These are phyloP conservation scores for Siderastrea radians DNA, from an alignment of 92 coral and sea anemone genomes.

Conservation along the genomic window DNA sequence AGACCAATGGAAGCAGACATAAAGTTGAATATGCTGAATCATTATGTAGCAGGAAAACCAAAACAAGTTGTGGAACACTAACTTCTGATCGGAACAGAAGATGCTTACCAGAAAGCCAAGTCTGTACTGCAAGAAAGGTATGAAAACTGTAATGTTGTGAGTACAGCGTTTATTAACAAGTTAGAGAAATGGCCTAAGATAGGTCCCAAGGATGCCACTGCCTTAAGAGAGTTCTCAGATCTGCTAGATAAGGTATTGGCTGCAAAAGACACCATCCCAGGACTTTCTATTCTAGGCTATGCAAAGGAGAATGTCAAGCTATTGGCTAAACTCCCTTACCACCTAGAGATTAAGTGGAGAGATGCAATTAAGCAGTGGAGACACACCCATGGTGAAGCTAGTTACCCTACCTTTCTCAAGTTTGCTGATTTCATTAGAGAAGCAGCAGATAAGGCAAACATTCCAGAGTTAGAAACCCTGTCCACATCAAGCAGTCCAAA, in stretches of 20 bases:
- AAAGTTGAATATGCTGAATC: conserved; percentile 58
- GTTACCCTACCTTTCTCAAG: too few species aligned
- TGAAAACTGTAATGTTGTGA: not conserved
- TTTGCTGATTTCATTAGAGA: not conserved
- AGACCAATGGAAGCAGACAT: conserved; percentile 57
- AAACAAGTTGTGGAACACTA: not conserved
- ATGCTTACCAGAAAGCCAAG: conserved; percentile 14
- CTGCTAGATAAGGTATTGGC: not conserved
- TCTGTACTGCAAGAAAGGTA: conserved; percentile 45
- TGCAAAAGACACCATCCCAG: not conserved
- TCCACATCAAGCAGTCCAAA: not conserved
- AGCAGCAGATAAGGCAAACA: not conserved
- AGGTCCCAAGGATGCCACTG: not conserved
- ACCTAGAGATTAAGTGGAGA: not conserved
- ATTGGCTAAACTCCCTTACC: not conserved
- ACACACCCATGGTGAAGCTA: too few species aligned
- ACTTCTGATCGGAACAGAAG: too few species aligned
- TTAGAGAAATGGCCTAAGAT: conserved; percentile 3
- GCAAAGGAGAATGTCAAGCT: not conserved
- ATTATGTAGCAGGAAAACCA: conserved; percentile 41
- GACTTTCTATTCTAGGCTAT: too few species aligned
- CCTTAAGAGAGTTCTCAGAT: not conserved
- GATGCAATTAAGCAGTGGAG: too few species aligned
- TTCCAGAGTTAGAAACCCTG: not conserved
- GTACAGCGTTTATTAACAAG: too few species aligned